These are phyloP conservation scores for Phania funesta DNA, from an alignment of 2,888 invertebrate species.

Conservation along the genomic window DNA sequence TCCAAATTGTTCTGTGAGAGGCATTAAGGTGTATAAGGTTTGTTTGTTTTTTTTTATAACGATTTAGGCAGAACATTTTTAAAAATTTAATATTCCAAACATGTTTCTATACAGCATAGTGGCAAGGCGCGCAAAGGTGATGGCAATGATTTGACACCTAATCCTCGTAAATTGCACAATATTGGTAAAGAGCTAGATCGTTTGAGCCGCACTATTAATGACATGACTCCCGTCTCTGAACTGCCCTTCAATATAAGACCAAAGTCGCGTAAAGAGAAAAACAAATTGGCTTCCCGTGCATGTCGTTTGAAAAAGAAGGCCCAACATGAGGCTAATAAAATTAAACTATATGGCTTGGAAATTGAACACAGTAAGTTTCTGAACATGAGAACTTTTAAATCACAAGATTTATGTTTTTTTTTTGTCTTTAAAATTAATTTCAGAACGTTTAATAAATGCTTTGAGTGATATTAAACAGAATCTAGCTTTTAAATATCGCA, in stretches of 20 bases:
- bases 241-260: conserved; percentile 93
- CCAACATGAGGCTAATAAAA: conserved; percentile 98
- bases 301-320: conserved; percentile 99
- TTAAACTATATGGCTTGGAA: conserved; percentile 95
- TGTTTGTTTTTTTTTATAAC: background rate
- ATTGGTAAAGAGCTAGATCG: conserved; percentile 97
- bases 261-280: conserved; percentile 98
- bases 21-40: conserved; percentile 87
- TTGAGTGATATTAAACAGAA: conserved; percentile 89
- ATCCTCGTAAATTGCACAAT: conserved; percentile 92
- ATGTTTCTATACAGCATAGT: conserved; percentile 81
- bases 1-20: conserved; percentile 92
- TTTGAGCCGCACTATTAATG: conserved; percentile 93
- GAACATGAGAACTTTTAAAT: background rate
- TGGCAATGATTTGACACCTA: conserved; percentile 98
- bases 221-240: conserved; percentile 97
- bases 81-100: background rate
- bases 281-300: conserved; percentile 97
- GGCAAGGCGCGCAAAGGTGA: conserved; percentile 97
- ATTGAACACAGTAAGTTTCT: conserved; percentile 93
- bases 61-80: background rate
- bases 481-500: conserved; percentile 83
- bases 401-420: background rate
- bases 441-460: conserved; percentile 89
- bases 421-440: conserved; percentile 72